Evolutionary conservation across 2,113 vertebrate species (phyloP), one percentile per base, ranked within the genome.

Genomic region (Pogonocichla stellata): DNA sequence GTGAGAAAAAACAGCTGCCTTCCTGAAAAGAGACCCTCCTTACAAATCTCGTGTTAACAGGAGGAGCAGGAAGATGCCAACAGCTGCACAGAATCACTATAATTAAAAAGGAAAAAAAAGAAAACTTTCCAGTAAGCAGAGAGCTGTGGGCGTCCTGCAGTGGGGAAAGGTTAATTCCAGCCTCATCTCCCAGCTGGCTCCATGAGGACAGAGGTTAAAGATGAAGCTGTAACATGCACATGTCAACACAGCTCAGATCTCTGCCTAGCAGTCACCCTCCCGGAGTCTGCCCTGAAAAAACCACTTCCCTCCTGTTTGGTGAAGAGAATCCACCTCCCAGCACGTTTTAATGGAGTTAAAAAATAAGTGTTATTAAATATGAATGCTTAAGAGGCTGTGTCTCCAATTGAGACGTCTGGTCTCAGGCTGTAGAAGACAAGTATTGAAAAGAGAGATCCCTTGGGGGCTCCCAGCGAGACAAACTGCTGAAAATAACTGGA

Each of bases 61-160:
- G 85, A 95, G 96, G 70, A 80, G 70, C 70, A 82, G 85, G 81
- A 93, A 81, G 82, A 60, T 83, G 43, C 50, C 2, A 31, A 91
- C 97, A 98, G 97, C 97, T 98, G 97, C 78, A 33, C 28, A 19
- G 88, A 92, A 93, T 97, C 97, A 86, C 70, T 78, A 3, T 98
- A 97, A 98, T 98, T 97, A 95, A 97, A 97, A 96, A 84, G 75
- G 81, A 74, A 93, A 24, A 38, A 73, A 81, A 72, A 78, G 12
- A 85, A 87, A 95, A 85, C 78, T 81, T 83, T 19, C n/a, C 43
- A 82, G 67, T 78, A 95, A 31, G 34, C 81, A 84, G 75, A 80
- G 80, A 80, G 43, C 87, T 75, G 43, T 11, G 61, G 77, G 96
- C 13, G 1, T 96, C 94, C 80, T 95, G 40, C 65, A 60, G 57